Percentiles rank a stretch among this genome's conserved stretches.
Conservation (phyloP, 1,140 invertebrate genomes). For the Penaeus indicus region DNA sequence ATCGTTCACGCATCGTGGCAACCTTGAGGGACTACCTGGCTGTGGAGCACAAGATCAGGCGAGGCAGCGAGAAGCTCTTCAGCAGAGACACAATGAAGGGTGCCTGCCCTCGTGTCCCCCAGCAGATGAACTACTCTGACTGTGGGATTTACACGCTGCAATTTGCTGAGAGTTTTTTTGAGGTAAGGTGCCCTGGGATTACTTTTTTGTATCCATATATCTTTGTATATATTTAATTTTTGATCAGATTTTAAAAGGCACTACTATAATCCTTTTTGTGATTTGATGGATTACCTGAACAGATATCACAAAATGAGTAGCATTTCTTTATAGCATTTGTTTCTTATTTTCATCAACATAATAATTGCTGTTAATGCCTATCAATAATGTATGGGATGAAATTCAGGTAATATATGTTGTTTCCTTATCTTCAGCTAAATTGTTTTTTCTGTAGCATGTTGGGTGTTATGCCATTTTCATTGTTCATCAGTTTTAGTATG, state of each 20-base stretch:
- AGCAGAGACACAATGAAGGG: slow-evolving; percentile 87
- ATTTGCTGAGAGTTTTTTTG: slow-evolving; percentile 96
- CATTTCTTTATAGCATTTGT: neutral
- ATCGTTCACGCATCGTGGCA: slow-evolving; percentile 84
- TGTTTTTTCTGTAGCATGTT: no score
- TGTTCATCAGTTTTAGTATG: neutral
- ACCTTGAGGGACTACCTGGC: slow-evolving; percentile 90
- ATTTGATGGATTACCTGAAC: no score
- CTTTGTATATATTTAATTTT: neutral
- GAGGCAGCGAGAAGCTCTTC: slow-evolving; percentile 77
- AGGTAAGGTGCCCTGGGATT: slow-evolving; percentile 68
- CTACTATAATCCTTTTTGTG: no score
- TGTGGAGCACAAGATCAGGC: slow-evolving; percentile 88
- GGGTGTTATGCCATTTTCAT: no score
- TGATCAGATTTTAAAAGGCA: neutral
- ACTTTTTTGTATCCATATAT: neutral
- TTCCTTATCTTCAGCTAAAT: no score
- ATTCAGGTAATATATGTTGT: no score
- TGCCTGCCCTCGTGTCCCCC: slow-evolving; percentile 88
- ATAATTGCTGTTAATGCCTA: neutral
- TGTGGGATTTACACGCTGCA: slow-evolving; percentile 96
- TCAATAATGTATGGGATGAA: no score
- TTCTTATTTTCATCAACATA: neutral
- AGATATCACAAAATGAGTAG: neutral
- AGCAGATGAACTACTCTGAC: slow-evolving; percentile 97